These are phyloP conservation scores for Diogma glabrata DNA, from an alignment of 2,888 invertebrate species.

Conservation along the genomic window DNA sequence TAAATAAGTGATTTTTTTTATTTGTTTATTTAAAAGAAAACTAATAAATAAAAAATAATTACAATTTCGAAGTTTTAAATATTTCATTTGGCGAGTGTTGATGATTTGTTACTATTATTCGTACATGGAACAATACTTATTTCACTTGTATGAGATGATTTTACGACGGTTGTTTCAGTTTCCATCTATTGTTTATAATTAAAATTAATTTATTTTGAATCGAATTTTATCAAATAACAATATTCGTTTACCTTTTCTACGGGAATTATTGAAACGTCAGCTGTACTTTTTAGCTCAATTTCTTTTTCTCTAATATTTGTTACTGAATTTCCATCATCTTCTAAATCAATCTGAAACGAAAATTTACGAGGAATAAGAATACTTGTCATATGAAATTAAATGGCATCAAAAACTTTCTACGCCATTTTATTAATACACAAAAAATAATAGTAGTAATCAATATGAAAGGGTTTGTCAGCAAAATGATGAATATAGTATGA, in stretches of 20 bases:
- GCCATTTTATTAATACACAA: not conserved
- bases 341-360: constrained; percentile 25
- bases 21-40: too few relatives aligned
- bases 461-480: too few relatives aligned
- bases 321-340: constrained; percentile 19
- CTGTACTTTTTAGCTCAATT: constrained; percentile 7
- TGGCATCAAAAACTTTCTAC: not conserved
- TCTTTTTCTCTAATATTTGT: not conserved
- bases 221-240: not conserved
- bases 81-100: constrained; percentile 8
- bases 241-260: constrained; percentile 6
- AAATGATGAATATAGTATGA: too few relatives aligned
- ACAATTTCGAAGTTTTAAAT: too few relatives aligned
- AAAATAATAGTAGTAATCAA: not conserved
- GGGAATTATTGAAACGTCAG: constrained; percentile 6
- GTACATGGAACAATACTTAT: constrained; percentile 2
- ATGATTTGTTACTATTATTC: constrained; percentile 2
- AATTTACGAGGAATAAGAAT: too few relatives aligned
- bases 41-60: too few relatives aligned
- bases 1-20: too few relatives aligned
- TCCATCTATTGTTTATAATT: constrained; percentile 2
- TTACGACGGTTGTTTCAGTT: not conserved
- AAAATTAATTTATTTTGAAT: not conserved
- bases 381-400: too few relatives aligned
- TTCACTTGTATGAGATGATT: constrained; percentile 3